Evolutionary conservation across 2,888 invertebrate species (phyloP), one percentile per base, ranked within the genome.

Genomic region (Craniophora ligustri): DNA sequence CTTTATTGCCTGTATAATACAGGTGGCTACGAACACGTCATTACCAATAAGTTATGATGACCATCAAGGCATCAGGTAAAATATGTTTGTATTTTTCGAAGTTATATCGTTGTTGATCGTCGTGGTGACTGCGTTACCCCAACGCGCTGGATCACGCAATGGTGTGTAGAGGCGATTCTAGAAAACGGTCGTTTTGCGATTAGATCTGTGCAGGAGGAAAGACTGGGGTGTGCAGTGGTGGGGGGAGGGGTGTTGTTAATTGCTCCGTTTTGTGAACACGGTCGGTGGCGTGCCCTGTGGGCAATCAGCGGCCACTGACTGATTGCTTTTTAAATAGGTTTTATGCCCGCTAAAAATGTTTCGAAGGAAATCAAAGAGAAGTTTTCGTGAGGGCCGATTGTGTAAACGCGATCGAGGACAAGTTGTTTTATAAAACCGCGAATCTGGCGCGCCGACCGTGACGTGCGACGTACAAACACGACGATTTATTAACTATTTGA

Each of bases 281-380:
- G 88, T 81, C 83, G 81, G 85, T 92, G 84, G 92, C 92, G 92
- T 92, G 93, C 89, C 79, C 81, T 81, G 85, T 81, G 82, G 85
- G 92, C 89, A 93, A 93, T 93, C 93, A 92, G 86, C 91, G 86
- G 74, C 82, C 87, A 71, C 90, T 92, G 93, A 93, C 92, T 93
- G 92, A 93, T 93, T 91, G 92, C 93, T 92, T 93, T 93, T 93
- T 93, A 93, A 93, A 92, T 92, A 92, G 92, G 91, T 91, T 92
- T 92, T 92, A 92, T 91, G 87, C 88, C 86, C 82, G 87, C 89
- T 89, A 89, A 92, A 92, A 93, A 90, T 89, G 84, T 86, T 89
- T 86, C 82, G 72, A 83, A 87, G 87, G 88, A 89, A 91, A 89
- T 89, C 87, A 86, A 85, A 86, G 87, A 82, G 86, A 88, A 84